Conservation (phyloP, 2,113 vertebrate species). For the Oceanites oceanicus region DNA sequence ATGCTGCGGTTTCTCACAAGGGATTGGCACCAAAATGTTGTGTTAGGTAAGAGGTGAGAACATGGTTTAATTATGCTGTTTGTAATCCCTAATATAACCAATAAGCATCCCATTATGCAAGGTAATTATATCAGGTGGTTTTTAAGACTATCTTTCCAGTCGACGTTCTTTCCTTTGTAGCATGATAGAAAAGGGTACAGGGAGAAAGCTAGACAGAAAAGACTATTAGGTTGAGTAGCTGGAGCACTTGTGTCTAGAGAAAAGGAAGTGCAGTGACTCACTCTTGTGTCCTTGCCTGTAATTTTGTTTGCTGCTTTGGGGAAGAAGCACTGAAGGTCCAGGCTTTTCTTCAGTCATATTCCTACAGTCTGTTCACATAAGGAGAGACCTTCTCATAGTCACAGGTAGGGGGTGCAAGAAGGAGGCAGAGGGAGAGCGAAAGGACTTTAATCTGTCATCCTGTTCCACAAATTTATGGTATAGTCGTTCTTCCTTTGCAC, state of each 20-base stretch:
- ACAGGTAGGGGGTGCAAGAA: background rate
- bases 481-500: background rate
- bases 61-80: background rate
- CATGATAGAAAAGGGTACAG: background rate
- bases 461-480: background rate
- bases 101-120: background rate
- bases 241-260: background rate
- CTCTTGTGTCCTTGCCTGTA: background rate
- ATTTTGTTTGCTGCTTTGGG: background rate
- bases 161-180: background rate
- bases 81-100: background rate
- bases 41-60: background rate
- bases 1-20: background rate
- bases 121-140: background rate
- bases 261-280: background rate
- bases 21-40: background rate
- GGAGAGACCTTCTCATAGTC: background rate
- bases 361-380: background rate
- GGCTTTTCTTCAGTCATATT: background rate
- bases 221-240: background rate
- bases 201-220: background rate
- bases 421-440: background rate
- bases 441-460: background rate
- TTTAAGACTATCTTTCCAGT: background rate
- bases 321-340: background rate